Percentiles rank a stretch among this genome's conserved stretches.
Evolutionary conservation across 53 echinoderm and acorn worm genomes (phyloP).

Genomic region (Astropecten irregularis): DNA sequence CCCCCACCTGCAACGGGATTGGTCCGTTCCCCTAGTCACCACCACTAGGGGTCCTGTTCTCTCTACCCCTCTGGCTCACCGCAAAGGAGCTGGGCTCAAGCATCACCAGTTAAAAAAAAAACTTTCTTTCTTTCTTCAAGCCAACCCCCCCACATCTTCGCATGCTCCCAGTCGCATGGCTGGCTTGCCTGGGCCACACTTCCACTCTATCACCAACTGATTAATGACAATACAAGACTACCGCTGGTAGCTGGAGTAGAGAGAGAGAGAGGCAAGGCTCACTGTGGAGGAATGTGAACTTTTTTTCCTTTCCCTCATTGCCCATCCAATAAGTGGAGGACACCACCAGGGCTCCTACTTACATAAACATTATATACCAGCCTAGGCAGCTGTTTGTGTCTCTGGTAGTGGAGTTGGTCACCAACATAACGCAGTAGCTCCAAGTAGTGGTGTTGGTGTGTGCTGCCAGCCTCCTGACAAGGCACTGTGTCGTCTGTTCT

Average conservation of each 20-base stretch:
- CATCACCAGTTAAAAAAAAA: too few species aligned
- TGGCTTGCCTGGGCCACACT: slow-evolving; percentile 28
- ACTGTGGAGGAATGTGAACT: slow-evolving; percentile 44
- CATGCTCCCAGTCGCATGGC: slow-evolving; percentile 39
- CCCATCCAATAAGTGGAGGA: too few species aligned
- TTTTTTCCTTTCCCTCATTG: not conserved
- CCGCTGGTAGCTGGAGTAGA: not conserved
- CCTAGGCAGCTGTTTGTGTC: slow-evolving; percentile 29
- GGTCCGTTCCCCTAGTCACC: slow-evolving; percentile 17
- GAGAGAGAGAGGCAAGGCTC: slow-evolving; percentile 28
- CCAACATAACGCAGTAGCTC: slow-evolving; percentile 29
- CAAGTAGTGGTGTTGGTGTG: slow-evolving; percentile 26
- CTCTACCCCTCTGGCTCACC: too few species aligned
- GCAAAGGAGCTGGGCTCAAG: too few species aligned
- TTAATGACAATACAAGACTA: slow-evolving; percentile 53
- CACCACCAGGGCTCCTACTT: not conserved
- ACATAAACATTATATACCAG: slow-evolving; percentile 15
- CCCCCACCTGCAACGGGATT: not conserved
- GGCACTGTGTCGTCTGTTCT: slow-evolving; percentile 30
- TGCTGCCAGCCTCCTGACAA: not conserved
- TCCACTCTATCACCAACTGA: slow-evolving; percentile 41
- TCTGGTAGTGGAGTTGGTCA: slow-evolving; percentile 22
- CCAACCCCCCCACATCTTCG: too few species aligned
- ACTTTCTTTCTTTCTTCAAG: not conserved
- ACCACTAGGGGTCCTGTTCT: too few species aligned